Evolutionary conservation across 2,888 invertebrate species (phyloP).

Genomic region (Cecidostiba fungosa): DNA sequence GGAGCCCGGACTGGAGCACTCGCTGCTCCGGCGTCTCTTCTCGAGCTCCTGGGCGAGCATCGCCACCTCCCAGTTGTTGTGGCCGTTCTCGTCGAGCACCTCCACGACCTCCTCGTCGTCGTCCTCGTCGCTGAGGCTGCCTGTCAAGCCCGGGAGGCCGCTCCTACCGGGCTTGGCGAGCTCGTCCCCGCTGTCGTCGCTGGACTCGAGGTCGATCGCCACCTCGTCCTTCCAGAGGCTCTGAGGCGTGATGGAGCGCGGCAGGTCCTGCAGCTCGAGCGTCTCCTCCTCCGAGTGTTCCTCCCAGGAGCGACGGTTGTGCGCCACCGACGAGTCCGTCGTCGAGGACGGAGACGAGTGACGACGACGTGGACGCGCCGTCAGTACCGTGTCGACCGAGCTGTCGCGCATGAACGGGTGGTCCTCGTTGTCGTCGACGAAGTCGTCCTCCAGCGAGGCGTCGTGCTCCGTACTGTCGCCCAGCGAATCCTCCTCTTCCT

Average conservation of each 20-base stretch:
- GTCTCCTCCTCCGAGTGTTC: slow-evolving; percentile 87
- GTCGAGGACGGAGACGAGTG: slow-evolving; percentile 70
- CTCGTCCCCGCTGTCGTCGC: slow-evolving; percentile 79
- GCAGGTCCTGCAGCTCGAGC: slow-evolving; percentile 86
- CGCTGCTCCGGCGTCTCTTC: slow-evolving; percentile 76
- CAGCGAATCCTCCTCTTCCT: slow-evolving; percentile 60
- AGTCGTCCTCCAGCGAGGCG: slow-evolving; percentile 78
- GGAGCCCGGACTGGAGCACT: slow-evolving; percentile 77
- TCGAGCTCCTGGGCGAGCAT: slow-evolving; percentile 88
- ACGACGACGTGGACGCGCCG: slow-evolving; percentile 69
- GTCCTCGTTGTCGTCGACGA: slow-evolving; percentile 79
- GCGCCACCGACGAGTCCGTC: slow-evolving; percentile 67
- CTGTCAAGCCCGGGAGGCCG: slow-evolving; percentile 72
- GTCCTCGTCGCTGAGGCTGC: slow-evolving; percentile 80
- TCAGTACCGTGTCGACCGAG: slow-evolving; percentile 78
- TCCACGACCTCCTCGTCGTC: slow-evolving; percentile 73
- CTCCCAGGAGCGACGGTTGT: slow-evolving; percentile 85
- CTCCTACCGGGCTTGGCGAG: slow-evolving; percentile 72
- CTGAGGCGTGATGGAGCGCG: slow-evolving; percentile 80
- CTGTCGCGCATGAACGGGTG: slow-evolving; percentile 81
- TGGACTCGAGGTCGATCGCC: slow-evolving; percentile 78
- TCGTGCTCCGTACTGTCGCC: slow-evolving; percentile 77
- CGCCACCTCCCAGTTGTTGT: slow-evolving; percentile 89
- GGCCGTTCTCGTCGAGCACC: slow-evolving; percentile 74
- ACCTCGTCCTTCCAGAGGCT: slow-evolving; percentile 79